A percentile compares a stretch with the other conserved stretches of the same genome.
phyloP scores from a whole-genome alignment of 2,888 invertebrate species.

The Dryadula phaetusa region DNA sequence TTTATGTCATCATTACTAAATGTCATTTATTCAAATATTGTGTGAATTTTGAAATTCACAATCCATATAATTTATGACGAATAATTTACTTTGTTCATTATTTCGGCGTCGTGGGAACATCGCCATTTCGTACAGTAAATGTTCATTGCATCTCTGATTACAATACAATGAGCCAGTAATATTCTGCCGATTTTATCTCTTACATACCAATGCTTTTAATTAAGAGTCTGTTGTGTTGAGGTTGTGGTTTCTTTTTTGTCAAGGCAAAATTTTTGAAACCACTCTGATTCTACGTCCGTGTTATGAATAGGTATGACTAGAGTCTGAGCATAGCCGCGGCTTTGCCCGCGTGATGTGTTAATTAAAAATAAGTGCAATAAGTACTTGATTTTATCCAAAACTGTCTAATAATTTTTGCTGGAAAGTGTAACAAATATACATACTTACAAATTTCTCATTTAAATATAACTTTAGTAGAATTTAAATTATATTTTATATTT shows the following conservation, averaged over 20 bases:
- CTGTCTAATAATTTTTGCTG: too few relatives aligned
- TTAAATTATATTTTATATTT: neutral
- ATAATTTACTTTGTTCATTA: slow-evolving; percentile 22
- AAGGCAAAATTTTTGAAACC: slow-evolving; percentile 15
- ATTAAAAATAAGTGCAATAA: too few relatives aligned
- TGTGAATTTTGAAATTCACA: slow-evolving; percentile 11
- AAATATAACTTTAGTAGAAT: too few relatives aligned
- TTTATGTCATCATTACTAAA: slow-evolving; percentile 4
- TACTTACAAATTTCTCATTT: too few relatives aligned
- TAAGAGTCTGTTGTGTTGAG: slow-evolving; percentile 21
- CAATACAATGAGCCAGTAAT: slow-evolving; percentile 37
- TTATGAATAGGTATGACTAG: neutral
- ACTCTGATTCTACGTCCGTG: neutral
- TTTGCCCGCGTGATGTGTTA: too few relatives aligned
- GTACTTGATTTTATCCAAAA: too few relatives aligned
- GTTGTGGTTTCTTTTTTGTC: slow-evolving; percentile 20
- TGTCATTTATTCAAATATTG: slow-evolving; percentile 1
- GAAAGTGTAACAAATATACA: too few relatives aligned
- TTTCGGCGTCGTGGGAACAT: slow-evolving; percentile 34
- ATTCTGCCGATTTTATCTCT: slow-evolving; percentile 34
- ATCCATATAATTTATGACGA: slow-evolving; percentile 20
- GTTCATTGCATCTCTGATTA: slow-evolving; percentile 32
- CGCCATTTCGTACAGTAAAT: slow-evolving; percentile 28
- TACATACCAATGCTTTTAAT: slow-evolving; percentile 39
- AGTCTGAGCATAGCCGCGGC: too few relatives aligned